Conservation (phyloP, 2,113 vertebrate genomes). For the Pituophis catenifer region DNA sequence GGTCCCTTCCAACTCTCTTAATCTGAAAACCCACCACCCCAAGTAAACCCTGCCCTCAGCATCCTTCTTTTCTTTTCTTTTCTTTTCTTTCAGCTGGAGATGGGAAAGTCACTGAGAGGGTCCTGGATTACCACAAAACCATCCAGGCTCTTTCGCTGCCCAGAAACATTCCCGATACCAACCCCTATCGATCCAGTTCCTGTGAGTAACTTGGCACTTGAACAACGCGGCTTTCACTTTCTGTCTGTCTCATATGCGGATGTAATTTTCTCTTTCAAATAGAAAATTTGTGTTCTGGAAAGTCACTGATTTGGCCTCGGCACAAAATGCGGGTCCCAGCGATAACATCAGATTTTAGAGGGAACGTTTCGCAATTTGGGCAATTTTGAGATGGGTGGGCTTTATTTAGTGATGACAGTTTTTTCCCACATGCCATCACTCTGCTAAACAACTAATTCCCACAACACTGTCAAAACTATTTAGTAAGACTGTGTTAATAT, state of each 20-base stretch:
- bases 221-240: no score
- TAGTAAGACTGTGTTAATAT: no score
- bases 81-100: constrained; percentile 82
- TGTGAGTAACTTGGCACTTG: constrained; percentile 73
- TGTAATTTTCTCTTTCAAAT: not conserved
- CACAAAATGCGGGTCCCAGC: no score
- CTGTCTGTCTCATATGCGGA: fast-evolving
- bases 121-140: constrained; percentile 92
- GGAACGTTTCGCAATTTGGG: not conserved
- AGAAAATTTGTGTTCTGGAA: no score
- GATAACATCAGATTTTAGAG: not conserved
- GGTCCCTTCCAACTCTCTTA: no score
- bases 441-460: no score
- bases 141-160: constrained; percentile 89
- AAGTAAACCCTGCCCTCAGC: not conserved
- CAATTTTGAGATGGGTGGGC: not conserved
- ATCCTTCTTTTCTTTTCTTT: constrained; percentile 12
- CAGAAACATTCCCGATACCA: constrained; percentile 88
- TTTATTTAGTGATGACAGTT: not conserved
- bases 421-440: no score
- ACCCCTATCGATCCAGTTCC: constrained; percentile 85
- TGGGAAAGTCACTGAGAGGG: constrained; percentile 89
- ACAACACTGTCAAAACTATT: no score
- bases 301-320: not conserved
- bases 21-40: no score